These are phyloP conservation scores for Noctilio leporinus DNA, from an alignment of 2,113 vertebrate genomes.

Conservation along the genomic window DNA sequence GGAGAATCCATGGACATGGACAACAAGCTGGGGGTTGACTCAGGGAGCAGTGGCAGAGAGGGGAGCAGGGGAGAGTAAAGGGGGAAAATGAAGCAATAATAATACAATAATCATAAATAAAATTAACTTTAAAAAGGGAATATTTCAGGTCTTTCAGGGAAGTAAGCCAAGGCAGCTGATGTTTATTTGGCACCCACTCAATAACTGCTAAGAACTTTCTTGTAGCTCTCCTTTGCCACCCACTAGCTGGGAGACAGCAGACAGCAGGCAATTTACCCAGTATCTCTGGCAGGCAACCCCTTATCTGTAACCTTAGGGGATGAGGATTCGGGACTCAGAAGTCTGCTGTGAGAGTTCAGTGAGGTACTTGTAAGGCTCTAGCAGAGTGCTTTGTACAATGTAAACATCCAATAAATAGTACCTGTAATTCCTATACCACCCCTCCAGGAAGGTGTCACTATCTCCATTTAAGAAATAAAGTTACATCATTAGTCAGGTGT, in stretches of 20 bases:
- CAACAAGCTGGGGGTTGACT: no score
- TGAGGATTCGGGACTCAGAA: neutral
- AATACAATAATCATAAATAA: no score
- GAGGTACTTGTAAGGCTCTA: neutral
- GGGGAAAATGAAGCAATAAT: no score
- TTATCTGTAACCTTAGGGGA: neutral
- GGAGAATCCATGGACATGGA: no score
- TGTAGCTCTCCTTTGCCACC: rapidly evolving
- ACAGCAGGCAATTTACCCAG: neutral
- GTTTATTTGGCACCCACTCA: neutral
- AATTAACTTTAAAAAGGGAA: neutral
- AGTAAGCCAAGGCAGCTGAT: neutral
- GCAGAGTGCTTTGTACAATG: neutral
- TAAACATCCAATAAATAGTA: neutral
- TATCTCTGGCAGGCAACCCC: neutral
- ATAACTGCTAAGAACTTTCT: neutral
- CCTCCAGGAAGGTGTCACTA: neutral
- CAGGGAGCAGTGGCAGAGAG: no score
- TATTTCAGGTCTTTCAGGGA: neutral
- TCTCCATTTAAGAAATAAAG: neutral
- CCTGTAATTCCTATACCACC: neutral
- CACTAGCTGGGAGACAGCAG: neutral
- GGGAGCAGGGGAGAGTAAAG: no score
- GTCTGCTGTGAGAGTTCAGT: neutral
- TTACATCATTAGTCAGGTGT: neutral